These are phyloP conservation scores for Andrena chrysosceles DNA, from an alignment of 2,888 invertebrate species.

Conservation along the genomic window DNA sequence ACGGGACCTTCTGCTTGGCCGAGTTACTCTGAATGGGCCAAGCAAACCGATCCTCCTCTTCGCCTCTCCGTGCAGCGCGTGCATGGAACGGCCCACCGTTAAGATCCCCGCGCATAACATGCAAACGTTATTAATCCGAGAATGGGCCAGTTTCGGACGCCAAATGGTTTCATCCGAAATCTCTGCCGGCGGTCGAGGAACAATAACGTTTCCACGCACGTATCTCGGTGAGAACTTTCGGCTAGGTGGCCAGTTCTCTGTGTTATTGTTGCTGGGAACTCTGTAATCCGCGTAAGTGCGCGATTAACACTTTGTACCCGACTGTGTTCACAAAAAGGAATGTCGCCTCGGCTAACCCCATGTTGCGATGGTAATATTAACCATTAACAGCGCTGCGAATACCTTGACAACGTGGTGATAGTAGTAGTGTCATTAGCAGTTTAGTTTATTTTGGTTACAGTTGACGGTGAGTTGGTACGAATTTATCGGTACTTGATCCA, in stretches of 20 bases:
- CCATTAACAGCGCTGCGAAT: too few species aligned
- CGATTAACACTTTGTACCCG: constrained; percentile 5
- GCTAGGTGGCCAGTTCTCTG: constrained; percentile 8
- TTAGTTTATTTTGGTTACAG: neutral
- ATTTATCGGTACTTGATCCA: too few species aligned
- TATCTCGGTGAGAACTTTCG: constrained; percentile 27
- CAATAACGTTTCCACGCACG: constrained; percentile 42
- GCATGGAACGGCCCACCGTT: constrained; percentile 47
- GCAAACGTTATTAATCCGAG: constrained; percentile 62
- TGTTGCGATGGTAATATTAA: neutral
- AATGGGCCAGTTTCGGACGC: constrained; percentile 52
- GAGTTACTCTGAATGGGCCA: constrained; percentile 38
- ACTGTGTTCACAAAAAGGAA: neutral
- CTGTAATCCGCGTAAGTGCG: constrained; percentile 2
- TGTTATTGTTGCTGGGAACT: neutral
- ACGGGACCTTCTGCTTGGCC: constrained; percentile 23
- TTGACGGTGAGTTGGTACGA: too few species aligned
- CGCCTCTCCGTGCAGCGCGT: constrained; percentile 28
- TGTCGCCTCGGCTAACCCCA: neutral
- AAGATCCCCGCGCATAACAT: constrained; percentile 55
- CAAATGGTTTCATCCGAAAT: constrained; percentile 47
- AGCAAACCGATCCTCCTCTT: constrained; percentile 42
- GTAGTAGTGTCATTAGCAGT: neutral
- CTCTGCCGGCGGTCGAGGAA: constrained; percentile 13
- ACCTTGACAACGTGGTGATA: neutral